Conservation (phyloP, 2,888 invertebrate genomes). For the Lysandra coridon region DNA sequence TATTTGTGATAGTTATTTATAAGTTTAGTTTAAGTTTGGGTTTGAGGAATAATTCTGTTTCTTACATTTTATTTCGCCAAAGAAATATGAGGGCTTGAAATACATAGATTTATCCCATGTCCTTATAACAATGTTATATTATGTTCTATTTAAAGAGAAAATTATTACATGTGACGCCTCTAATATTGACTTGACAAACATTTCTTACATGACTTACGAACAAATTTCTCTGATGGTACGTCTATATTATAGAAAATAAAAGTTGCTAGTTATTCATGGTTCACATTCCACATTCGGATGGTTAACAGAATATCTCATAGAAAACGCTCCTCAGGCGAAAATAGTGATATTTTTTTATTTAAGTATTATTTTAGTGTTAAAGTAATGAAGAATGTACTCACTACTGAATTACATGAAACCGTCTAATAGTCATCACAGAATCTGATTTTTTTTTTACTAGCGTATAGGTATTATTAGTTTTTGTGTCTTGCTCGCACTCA, state of each 20-base stretch:
- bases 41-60: not conserved
- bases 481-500: not conserved
- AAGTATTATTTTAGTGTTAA: not conserved
- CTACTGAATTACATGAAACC: not conserved
- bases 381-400: not conserved
- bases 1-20: slow-evolving; percentile 26
- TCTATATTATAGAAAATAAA: not conserved
- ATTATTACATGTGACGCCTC: too few species aligned
- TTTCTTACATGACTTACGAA: too few species aligned
- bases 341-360: not conserved
- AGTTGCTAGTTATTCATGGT: not conserved
- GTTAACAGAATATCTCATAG: not conserved
- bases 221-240: too few species aligned
- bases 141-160: too few species aligned
- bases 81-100: not conserved
- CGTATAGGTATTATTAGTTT: not conserved
- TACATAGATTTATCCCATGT: too few species aligned
- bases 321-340: not conserved
- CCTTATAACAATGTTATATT: too few species aligned
- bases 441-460: not conserved
- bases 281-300: not conserved
- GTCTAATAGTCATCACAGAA: not conserved
- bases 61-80: slow-evolving; percentile 18
- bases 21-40: not conserved
- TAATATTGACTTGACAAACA: too few species aligned